Percentiles rank a stretch among this genome's conserved stretches.
These are phyloP conservation scores for Dexiosoma caninum DNA, from an alignment of 2,888 invertebrate species.

Conservation along the genomic window DNA sequence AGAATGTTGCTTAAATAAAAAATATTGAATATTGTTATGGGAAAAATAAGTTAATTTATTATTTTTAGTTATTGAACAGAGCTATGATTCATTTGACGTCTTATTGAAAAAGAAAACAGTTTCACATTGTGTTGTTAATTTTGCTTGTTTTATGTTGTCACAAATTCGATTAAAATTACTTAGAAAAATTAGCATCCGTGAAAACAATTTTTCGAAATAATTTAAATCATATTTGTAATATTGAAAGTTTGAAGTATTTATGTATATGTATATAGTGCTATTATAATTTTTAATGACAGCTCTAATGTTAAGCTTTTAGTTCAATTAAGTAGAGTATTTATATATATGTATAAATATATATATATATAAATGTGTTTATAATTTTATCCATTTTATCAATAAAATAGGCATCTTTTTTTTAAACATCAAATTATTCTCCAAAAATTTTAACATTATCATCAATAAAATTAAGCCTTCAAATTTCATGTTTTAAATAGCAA, in stretches of 20 bases:
- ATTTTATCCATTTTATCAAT: slow-evolving; percentile 27
- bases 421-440: slow-evolving; percentile 26
- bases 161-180: slow-evolving; percentile 18
- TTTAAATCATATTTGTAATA: slow-evolving; percentile 12
- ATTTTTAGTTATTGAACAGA: slow-evolving; percentile 52
- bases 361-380: slow-evolving; percentile 11
- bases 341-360: slow-evolving; percentile 3
- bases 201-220: slow-evolving; percentile 2
- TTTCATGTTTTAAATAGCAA: neutral
- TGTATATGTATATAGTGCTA: neutral
- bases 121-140: slow-evolving; percentile 21
- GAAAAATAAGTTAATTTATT: slow-evolving; percentile 61
- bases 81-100: slow-evolving; percentile 19
- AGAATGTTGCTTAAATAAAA: slow-evolving; percentile 18
- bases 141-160: neutral
- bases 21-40: slow-evolving; percentile 5
- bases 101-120: neutral
- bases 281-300: slow-evolving; percentile 24
- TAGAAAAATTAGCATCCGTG: neutral
- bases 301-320: slow-evolving; percentile 44
- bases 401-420: slow-evolving; percentile 25
- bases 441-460: slow-evolving; percentile 2
- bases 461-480: slow-evolving; percentile 3
- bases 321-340: slow-evolving; percentile 39
- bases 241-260: slow-evolving; percentile 1